Conservation (phyloP, 2,113 vertebrate genomes). For the Serilophus lunatus region DNA sequence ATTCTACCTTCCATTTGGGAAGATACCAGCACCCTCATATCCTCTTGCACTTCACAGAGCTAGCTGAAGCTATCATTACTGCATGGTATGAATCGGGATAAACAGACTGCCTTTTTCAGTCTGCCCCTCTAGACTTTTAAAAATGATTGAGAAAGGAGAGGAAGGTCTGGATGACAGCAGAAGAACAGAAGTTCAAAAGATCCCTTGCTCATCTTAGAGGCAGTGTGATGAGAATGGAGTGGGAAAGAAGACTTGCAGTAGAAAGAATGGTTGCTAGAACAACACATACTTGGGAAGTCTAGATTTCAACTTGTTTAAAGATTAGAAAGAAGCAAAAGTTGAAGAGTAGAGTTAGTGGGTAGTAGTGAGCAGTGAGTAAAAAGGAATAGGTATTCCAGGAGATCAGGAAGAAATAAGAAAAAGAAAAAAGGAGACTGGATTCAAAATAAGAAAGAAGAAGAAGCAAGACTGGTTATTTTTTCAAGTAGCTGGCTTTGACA, state of each 20-base stretch:
- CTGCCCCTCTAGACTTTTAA: background rate
- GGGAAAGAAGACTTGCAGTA: background rate
- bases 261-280: background rate
- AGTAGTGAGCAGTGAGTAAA: background rate
- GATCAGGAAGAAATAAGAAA: background rate
- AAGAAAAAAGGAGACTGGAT: background rate
- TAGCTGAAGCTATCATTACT: rapidly evolving
- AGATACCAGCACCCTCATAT: background rate
- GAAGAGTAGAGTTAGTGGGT: background rate
- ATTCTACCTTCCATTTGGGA: background rate
- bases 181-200: background rate
- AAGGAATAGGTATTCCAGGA: background rate
- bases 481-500: background rate
- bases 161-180: background rate
- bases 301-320: background rate
- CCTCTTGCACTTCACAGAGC: background rate
- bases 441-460: background rate
- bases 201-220: background rate
- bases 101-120: background rate
- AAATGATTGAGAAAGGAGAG: background rate
- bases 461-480: background rate
- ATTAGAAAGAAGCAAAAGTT: background rate
- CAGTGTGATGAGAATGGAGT: background rate
- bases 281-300: background rate
- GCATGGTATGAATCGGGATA: background rate